Evolutionary conservation across 2,888 invertebrate species (phyloP).

Genomic region (Plutella xylostella): DNA sequence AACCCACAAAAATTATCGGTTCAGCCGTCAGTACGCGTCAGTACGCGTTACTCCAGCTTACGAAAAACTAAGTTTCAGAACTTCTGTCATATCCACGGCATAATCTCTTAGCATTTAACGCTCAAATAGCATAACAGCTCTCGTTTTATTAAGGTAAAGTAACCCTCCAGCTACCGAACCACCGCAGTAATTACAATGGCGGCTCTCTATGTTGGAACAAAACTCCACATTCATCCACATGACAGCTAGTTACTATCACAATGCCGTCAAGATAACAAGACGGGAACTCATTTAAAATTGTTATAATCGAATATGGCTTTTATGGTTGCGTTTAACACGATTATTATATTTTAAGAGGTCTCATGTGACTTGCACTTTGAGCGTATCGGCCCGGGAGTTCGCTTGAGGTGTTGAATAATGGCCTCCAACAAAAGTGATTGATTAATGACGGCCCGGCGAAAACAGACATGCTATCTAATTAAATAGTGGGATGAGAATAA

Average conservation of each 20-base stretch:
- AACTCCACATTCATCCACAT: conserved; percentile 27
- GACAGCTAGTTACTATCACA: conserved; percentile 46
- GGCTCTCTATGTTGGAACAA: conserved; percentile 17
- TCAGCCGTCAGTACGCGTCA: no score
- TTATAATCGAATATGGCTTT: conserved; percentile 64
- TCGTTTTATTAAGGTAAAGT: no score
- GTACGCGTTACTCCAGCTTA: no score
- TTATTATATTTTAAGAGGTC: conserved; percentile 67
- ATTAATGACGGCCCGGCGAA: conserved; percentile 62
- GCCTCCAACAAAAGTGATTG: conserved; percentile 51
- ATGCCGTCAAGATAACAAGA: conserved; percentile 53
- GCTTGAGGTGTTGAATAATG: conserved; percentile 57
- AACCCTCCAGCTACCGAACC: background rate
- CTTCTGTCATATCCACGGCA: no score
- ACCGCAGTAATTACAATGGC: conserved; percentile 4
- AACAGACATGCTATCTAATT: conserved; percentile 60
- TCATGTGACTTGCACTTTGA: conserved; percentile 62
- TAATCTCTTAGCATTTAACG: no score
- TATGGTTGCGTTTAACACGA: conserved; percentile 66
- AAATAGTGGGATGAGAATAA: no score
- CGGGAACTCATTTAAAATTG: conserved; percentile 59
- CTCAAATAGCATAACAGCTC: no score
- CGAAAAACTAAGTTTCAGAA: no score
- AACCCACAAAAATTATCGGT: no score
- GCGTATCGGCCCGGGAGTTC: conserved; percentile 27